These are phyloP conservation scores for Zingel zingel DNA, from an alignment of 2,113 vertebrate genomes.

Conservation along the genomic window DNA sequence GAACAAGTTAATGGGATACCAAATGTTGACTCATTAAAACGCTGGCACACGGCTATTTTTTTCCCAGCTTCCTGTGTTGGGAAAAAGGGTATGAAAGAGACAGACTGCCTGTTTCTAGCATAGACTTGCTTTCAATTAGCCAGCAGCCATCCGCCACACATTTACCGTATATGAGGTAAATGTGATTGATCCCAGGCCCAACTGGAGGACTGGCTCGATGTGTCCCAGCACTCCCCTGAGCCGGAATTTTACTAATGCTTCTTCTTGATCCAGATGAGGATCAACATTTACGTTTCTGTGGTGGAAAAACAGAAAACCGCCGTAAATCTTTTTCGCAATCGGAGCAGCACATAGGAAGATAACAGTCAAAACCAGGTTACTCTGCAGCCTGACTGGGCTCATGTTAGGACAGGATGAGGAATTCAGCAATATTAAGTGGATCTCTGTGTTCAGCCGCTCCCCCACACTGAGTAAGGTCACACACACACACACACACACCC, in stretches of 20 bases:
- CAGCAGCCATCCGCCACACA: neutral
- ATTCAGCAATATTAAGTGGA: neutral
- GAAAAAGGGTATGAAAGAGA: neutral
- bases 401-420: neutral
- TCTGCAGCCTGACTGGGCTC: neutral
- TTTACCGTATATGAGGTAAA: too few relatives aligned
- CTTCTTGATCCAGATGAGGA: neutral
- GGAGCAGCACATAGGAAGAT: neutral
- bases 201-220: neutral
- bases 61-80: neutral
- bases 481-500: too few relatives aligned
- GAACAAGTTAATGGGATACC: too few relatives aligned
- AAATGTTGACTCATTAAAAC: neutral
- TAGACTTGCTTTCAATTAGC: constrained; percentile 17
- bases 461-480: constrained; percentile 34
- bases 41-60: too few relatives aligned
- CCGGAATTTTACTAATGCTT: neutral
- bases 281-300: neutral
- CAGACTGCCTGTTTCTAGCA: neutral
- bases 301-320: too few relatives aligned
- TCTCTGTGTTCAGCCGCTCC: constrained; percentile 38
- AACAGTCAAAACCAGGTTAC: neutral
- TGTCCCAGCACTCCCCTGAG: neutral
- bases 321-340: neutral
- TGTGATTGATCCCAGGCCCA: constrained; percentile 9